Evolutionary conservation across 2,113 vertebrate genomes (phyloP).

Genomic region (Cynocephalus volans): DNA sequence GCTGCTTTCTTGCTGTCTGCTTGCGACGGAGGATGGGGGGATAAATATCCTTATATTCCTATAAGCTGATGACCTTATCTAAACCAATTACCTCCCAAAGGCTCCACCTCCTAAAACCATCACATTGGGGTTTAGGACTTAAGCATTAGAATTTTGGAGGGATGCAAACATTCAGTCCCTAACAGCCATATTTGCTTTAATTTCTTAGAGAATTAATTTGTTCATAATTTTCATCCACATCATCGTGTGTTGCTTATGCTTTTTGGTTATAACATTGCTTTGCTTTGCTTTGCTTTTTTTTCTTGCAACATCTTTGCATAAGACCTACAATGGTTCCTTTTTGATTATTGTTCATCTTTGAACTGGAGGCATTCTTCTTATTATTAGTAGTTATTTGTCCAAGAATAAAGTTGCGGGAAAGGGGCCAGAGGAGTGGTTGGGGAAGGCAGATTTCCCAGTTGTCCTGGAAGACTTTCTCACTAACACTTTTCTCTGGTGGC

Average conservation of each 20-base stretch:
- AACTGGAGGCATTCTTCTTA: background rate
- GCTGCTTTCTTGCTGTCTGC: background rate
- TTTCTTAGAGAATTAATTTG: background rate
- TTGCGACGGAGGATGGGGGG: background rate
- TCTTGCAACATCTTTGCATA: background rate
- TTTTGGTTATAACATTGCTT: slow-evolving; percentile 20
- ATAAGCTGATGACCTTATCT: background rate
- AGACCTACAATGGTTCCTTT: background rate
- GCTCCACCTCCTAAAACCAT: background rate
- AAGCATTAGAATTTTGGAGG: background rate
- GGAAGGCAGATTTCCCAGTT: slow-evolving; percentile 14
- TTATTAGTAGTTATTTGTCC: background rate
- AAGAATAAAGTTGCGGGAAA: background rate
- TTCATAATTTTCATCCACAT: background rate
- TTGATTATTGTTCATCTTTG: background rate
- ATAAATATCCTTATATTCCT: background rate
- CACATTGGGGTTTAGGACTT: background rate
- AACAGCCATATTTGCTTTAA: background rate
- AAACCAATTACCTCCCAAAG: background rate
- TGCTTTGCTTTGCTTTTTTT: background rate
- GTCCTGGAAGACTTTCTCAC: background rate
- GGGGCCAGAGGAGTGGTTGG: background rate
- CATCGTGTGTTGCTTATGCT: background rate
- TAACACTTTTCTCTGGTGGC: background rate
- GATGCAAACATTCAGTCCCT: background rate